Percentiles rank a stretch among this genome's conserved stretches.
Evolutionary conservation across 2,888 invertebrate genomes (phyloP).

Genomic region (Craniophora ligustri): DNA sequence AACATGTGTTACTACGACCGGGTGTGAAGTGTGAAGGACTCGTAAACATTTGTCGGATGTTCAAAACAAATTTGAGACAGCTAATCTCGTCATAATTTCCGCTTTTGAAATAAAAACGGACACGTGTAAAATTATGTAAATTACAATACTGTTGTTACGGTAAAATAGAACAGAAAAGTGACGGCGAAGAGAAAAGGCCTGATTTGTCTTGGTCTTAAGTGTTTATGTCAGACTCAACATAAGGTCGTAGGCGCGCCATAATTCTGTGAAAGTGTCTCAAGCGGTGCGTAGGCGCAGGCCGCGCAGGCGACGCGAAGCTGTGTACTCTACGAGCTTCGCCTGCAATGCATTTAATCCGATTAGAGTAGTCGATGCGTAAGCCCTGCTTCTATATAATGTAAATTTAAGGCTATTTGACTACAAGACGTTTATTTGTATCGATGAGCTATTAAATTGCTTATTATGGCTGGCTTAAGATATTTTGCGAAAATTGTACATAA

Average conservation of each 20-base stretch:
- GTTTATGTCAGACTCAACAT: constrained; percentile 75
- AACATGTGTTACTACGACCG: constrained; percentile 48
- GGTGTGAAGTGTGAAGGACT: constrained; percentile 47
- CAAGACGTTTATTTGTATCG: constrained; percentile 60
- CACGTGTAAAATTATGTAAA: constrained; percentile 21
- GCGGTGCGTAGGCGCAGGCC: constrained; percentile 73
- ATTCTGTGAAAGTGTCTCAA: constrained; percentile 79
- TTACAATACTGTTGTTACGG: constrained; percentile 22
- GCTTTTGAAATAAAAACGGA: constrained; percentile 30
- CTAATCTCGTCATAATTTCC: constrained; percentile 44
- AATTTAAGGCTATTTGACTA: constrained; percentile 62
- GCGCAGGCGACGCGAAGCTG: constrained; percentile 60
- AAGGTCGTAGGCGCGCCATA: constrained; percentile 77
- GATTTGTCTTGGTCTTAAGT: constrained; percentile 68
- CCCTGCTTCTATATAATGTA: constrained; percentile 50
- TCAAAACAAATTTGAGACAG: constrained; percentile 26
- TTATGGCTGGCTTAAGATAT: constrained; percentile 51
- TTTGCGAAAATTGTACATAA: constrained; percentile 41
- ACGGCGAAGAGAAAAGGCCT: constrained; percentile 65
- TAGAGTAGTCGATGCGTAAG: constrained; percentile 63
- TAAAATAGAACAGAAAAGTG: constrained; percentile 61
- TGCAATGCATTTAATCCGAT: constrained; percentile 77
- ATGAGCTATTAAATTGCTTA: constrained; percentile 49
- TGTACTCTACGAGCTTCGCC: constrained; percentile 59
- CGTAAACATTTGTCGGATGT: constrained; percentile 49